A percentile compares a stretch with the other conserved stretches of the same genome.
Conservation (phyloP, 2,113 vertebrate genomes). For the Atractosteus spatula region DNA sequence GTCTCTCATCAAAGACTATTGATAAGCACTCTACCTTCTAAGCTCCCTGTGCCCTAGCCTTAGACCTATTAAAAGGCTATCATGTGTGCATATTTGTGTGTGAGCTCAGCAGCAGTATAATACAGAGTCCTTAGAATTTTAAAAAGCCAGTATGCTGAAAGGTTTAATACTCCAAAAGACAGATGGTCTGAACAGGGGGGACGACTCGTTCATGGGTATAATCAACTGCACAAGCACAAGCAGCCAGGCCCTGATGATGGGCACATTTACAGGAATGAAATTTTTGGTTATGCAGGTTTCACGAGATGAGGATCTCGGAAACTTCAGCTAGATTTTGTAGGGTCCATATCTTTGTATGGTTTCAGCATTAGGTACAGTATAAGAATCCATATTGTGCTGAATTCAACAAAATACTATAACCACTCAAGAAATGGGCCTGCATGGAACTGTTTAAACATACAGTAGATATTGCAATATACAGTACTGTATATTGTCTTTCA, state of each 20-base stretch:
- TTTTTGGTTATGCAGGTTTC: not conserved
- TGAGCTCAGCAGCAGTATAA: not conserved
- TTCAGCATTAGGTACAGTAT: no score
- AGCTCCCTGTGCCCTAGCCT: not conserved
- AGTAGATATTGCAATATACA: no score
- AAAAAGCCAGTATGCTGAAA: not conserved
- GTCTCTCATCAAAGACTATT: not conserved
- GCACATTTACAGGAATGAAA: not conserved
- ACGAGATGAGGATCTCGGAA: not conserved
- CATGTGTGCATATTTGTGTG: not conserved
- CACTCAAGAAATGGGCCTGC: no score
- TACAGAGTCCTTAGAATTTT: not conserved
- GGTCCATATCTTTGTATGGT: no score
- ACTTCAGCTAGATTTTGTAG: no score
- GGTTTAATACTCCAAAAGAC: not conserved
- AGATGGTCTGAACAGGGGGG: not conserved
- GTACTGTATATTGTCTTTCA: no score
- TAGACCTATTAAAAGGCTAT: conserved; percentile 2
- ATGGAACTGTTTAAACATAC: no score
- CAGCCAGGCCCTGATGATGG: not conserved
- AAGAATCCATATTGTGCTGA: no score
- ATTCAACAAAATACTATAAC: no score
- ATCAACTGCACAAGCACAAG: not conserved
- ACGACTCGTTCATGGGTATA: not conserved
- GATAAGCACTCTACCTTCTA: not conserved